Base-by-base conservation (phyloP, 2,113 vertebrate genomes). In the Eulemur macaco region DNA sequence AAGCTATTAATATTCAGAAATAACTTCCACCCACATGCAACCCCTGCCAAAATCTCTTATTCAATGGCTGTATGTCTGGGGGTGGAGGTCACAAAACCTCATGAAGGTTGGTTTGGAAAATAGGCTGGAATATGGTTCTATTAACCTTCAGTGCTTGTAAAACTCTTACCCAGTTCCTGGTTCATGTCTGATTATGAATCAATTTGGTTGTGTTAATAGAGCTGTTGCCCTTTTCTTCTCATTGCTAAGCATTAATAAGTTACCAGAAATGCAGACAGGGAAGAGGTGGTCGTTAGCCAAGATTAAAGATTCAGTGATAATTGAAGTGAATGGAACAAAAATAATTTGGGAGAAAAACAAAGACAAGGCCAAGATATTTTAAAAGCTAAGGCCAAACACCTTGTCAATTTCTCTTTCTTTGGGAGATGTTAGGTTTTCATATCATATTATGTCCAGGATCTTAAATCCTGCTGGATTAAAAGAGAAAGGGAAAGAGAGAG, bases 161-260 rank as follows among this genome's bases (percentile, higher is more conserved):
- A 1, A 0, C 80, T 6, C 1, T 88, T 34, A 83, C 45, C 74
- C 0, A 0, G 39, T 50, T 91, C 66, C 63, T 91, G 39, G 15
- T 91, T 95, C 90, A 63, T 66, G n/a, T 69, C 12, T 74, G 77
- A 96, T 56, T 64, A 9, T 73, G 89, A 96, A 97, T 97, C 96
- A 92, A 37, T 98, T 80, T 86, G 84, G 95, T 95, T 95, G 80
- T 91, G 77, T 96, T 92, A 98, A 91, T 77, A 96, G 34, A 27
- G 76, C 74, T 83, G 25, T 93, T 96, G 89, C 95, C 94, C 96
- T 98, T 97, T 97, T 91, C 95, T 87, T 85, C 89, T 98, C 74
- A 86, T 90, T 95, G 78, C 1, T 89, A 93, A 91, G 87, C 37
- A 84, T 50, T 73, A 97, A 93, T 71, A 92, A 93, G 93, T 90